Conservation (phyloP, 1,140 invertebrate genomes). For the Diachasma alloeum region DNA sequence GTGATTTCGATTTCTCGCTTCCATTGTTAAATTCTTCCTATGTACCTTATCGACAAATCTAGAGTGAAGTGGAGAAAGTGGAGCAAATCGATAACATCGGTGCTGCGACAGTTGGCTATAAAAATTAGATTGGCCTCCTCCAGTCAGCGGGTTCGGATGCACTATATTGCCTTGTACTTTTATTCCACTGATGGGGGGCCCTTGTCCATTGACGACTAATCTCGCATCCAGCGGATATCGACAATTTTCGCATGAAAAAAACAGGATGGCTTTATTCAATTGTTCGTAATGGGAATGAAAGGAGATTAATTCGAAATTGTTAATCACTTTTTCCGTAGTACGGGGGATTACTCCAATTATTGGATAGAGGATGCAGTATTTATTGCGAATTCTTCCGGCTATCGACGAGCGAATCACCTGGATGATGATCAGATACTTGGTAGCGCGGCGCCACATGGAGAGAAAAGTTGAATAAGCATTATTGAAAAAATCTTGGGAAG, state of each 20-base stretch:
- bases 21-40: conserved; percentile 4
- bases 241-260: conserved; percentile 3
- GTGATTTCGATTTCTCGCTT: conserved; percentile 10
- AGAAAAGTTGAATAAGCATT: too few species aligned
- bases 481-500: too few species aligned
- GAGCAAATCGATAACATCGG: conserved; percentile 21
- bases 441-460: too few species aligned
- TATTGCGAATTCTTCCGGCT: too few species aligned
- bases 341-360: not conserved
- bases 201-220: conserved; percentile 28
- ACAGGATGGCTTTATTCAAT: not conserved
- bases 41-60: not conserved
- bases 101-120: conserved; percentile 29
- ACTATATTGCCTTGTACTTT: not conserved
- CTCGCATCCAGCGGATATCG: not conserved
- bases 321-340: not conserved
- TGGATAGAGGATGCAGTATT: not conserved
- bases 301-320: not conserved
- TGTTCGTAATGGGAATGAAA: not conserved
- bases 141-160: not conserved
- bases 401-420: too few species aligned
- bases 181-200: conserved; percentile 23
- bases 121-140: conserved; percentile 44
- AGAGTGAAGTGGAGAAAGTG: conserved; percentile 13
- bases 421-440: too few species aligned